phyloP scores from a whole-genome alignment of 2,113 vertebrate species.

The Corydoras maculifer region DNA sequence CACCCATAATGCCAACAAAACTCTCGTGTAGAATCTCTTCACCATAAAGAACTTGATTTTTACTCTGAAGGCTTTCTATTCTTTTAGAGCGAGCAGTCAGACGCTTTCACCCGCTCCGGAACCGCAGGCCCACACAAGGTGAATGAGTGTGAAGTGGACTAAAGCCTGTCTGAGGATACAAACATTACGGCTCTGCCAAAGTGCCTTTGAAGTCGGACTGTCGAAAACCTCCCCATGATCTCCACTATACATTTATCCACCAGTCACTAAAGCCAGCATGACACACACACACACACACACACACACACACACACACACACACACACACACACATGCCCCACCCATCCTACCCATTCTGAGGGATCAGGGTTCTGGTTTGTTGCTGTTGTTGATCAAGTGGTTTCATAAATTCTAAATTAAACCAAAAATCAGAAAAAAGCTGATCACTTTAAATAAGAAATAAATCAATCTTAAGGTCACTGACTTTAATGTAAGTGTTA shows the following conservation, averaged over 20 bases:
- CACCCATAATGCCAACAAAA: conserved; percentile 19
- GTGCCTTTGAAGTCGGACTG: background rate
- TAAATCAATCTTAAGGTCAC: no score
- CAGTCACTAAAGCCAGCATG: conserved; percentile 5
- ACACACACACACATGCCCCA: background rate
- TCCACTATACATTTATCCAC: background rate
- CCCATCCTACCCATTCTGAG: background rate
- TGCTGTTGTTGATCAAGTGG: no score
- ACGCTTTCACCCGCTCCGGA: no score
- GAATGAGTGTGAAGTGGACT: background rate
- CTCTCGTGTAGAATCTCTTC: background rate
- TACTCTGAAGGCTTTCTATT: no score
- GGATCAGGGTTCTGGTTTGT: no score
- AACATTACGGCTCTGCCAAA: conserved; percentile 19
- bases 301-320: conserved; percentile 3
- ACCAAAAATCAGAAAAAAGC: no score
- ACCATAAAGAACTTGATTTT: no score
- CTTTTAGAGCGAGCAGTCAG: no score
- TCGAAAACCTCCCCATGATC: background rate
- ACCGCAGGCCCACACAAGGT: background rate
- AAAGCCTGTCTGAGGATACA: conserved; percentile 18
- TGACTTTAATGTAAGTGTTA: no score
- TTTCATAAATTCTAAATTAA: no score
- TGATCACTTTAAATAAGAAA: no score
- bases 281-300: background rate